Conservation (phyloP, 2,888 invertebrate species). For the Eupithecia centaureata region DNA sequence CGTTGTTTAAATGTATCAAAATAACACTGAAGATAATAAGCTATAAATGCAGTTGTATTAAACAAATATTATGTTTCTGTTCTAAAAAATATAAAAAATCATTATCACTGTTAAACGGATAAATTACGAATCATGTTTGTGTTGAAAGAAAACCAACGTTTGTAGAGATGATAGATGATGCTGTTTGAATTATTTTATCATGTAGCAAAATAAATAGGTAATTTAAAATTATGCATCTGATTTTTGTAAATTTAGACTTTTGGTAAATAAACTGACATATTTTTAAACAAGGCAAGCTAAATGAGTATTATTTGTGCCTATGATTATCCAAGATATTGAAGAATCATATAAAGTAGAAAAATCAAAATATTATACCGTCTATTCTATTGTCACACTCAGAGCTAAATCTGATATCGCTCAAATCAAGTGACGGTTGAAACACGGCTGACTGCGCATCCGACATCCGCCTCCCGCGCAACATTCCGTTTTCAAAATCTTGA, state of each 20-base stretch:
- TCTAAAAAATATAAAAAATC: not conserved
- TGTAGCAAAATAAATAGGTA: too few species aligned
- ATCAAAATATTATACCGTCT: not conserved
- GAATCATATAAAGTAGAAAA: not conserved
- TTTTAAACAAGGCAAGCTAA: not conserved
- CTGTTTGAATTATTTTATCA: too few species aligned
- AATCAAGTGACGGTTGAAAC: slow-evolving; percentile 75
- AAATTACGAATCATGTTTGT: too few species aligned
- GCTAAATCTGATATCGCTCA: slow-evolving; percentile 69
- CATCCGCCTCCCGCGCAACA: slow-evolving; percentile 48
- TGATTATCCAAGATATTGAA: not conserved
- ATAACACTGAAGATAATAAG: not conserved
- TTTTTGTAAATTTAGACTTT: too few species aligned
- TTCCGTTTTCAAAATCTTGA: slow-evolving; percentile 47
- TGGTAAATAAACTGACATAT: not conserved
- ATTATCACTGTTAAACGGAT: too few species aligned
- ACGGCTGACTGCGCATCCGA: slow-evolving; percentile 56
- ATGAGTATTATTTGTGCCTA: not conserved
- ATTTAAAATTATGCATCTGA: too few species aligned
- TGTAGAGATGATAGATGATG: too few species aligned
- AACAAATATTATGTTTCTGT: not conserved
- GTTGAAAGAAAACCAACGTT: too few species aligned
- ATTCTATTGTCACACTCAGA: slow-evolving; percentile 46
- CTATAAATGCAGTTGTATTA: not conserved
- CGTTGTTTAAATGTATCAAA: not conserved